phyloP scores from a whole-genome alignment of 2,113 vertebrate genomes.

The Redunca redunca region DNA sequence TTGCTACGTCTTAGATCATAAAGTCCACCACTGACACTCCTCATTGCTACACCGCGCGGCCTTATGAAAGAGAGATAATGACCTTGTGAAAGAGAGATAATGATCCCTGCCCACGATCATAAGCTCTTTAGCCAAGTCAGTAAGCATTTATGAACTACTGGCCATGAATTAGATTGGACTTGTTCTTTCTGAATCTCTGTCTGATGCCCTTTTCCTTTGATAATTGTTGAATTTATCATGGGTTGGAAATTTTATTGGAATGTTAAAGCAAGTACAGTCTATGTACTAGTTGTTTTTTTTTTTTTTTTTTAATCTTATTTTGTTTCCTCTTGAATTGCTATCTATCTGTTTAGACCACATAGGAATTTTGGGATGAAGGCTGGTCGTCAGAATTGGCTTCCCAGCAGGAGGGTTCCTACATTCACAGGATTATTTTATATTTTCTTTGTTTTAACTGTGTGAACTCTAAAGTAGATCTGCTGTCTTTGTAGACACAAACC shows the following conservation, averaged over 20 bases:
- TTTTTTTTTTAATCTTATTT: conserved; percentile 21
- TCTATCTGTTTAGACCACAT: not conserved
- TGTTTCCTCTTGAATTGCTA: not conserved
- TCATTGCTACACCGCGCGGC: not conserved
- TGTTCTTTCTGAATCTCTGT: not conserved
- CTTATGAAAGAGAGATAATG: not conserved
- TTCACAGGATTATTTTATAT: not conserved
- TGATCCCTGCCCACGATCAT: not conserved
- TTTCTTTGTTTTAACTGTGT: not conserved
- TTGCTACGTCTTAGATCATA: not conserved
- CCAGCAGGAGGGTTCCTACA: not conserved
- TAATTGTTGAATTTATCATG: not conserved
- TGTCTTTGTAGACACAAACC: conserved; percentile 9
- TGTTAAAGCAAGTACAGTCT: not conserved
- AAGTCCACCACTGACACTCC: not conserved
- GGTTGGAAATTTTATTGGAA: not conserved
- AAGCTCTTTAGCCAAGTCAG: not conserved
- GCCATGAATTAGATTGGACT: not conserved
- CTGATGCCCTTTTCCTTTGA: not conserved
- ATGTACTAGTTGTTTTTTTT: not conserved
- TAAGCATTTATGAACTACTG: not conserved
- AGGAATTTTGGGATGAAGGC: not conserved
- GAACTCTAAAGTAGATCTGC: not conserved
- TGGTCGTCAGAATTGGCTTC: not conserved
- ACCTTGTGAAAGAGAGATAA: not conserved